Evolutionary conservation across 2,113 vertebrate genomes (phyloP).

Genomic region (Macquaria ambigua): DNA sequence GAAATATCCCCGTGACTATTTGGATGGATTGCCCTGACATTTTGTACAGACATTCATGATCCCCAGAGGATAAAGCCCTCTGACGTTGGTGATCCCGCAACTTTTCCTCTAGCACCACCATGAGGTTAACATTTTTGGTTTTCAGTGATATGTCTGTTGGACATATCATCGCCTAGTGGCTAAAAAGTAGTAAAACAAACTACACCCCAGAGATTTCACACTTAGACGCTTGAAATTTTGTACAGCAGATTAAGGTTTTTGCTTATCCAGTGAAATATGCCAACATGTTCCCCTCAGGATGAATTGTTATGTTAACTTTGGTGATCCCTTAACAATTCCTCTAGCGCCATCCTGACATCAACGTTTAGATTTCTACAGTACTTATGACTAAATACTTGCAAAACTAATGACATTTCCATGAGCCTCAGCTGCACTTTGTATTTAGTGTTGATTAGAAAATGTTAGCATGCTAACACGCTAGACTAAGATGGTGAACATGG

Average conservation of each 20-base stretch:
- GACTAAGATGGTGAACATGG: not conserved
- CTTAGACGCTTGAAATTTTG: conserved; percentile 27
- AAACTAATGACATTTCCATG: not conserved
- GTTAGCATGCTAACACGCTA: not conserved
- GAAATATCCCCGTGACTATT: not conserved
- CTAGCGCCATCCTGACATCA: not conserved
- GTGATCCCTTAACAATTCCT: not conserved
- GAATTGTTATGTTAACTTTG: not conserved
- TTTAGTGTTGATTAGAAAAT: not conserved
- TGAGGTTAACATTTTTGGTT: not conserved
- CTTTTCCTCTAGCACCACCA: not conserved
- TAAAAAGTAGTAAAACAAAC: conserved; percentile 27
- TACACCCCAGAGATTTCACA: conserved; percentile 44
- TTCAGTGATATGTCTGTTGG: not conserved
- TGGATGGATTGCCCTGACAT: not conserved
- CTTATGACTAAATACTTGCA: not conserved
- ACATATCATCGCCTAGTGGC: not conserved
- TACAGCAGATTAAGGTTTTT: not conserved
- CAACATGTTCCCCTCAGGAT: not conserved
- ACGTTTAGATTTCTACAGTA: not conserved
- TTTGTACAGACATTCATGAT: conserved; percentile 4
- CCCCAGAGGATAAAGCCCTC: not conserved
- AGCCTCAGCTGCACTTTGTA: not conserved
- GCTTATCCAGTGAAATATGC: not conserved
- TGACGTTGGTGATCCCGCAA: not conserved